Evolutionary conservation across 2,888 invertebrate genomes (phyloP), one percentile per base, ranked within the genome.

Genomic region (Parnassius apollo): DNA sequence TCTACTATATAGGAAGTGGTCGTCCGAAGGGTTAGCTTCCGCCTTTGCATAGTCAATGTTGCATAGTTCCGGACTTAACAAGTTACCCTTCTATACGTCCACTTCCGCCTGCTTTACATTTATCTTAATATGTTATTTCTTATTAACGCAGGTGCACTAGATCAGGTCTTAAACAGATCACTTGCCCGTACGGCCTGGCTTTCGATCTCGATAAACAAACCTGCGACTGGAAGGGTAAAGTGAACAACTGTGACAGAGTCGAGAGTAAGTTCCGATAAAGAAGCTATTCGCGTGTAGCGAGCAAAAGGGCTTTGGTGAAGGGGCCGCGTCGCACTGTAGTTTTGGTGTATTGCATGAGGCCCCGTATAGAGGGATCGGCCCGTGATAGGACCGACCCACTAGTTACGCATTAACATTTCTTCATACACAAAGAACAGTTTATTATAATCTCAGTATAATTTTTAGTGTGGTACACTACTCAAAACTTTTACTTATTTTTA

Each of bases 211-310:
- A 97, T 94, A 98, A 97, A 94, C 98, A 98, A 94, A 98, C 98
- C 91, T 98, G 98, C 94, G 97, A 98, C 95, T 98, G 98, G 98
- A 98, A 97, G 95, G 97, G 97, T 94, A 97, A 98, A 95, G 98
- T 98, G 94, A 95, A 94, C 94, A 98, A 96, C 95, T 98, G 98
- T 95, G 96, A 97, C 94, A 96, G 95, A 93, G 94, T 97, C 92
- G 97, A 98, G 95, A 98, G 98, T 98, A 97, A 97, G 97, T 96
- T 93, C 82, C 85, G 88, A 85, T 80, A 82, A 77, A 80, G 81
- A 84, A 82, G 84, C 84, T 89, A 87, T 84, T 86, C 85, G 86
- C 86, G 87, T 79, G 83, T 88, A 87, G 88, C 87, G 81, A 86
- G 83, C 88, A 90, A 86, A 76, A 79, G 79, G 84, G 91, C 91